phyloP scores from a whole-genome alignment of 2,797 vertebrate genomes.

The Serranus cabrilla region DNA sequence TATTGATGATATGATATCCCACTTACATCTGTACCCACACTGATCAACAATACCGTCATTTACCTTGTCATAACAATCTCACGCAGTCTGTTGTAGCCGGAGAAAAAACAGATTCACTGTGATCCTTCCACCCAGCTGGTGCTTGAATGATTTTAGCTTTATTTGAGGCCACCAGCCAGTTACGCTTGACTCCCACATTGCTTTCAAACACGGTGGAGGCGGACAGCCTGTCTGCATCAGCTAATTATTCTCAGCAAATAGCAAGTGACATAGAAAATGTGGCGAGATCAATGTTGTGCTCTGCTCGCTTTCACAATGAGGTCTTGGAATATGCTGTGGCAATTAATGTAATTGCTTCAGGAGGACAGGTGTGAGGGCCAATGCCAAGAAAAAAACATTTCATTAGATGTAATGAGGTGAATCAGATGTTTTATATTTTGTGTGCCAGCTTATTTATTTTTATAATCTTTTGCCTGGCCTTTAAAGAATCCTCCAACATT shows the following conservation, averaged over 20 bases:
- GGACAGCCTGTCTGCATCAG: background rate
- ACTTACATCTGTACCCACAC: conserved; percentile 8
- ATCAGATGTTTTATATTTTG: background rate
- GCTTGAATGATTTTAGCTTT: conserved; percentile 20
- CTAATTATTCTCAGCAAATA: conserved; percentile 28
- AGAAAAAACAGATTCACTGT: conserved; percentile 7
- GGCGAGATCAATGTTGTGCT: background rate
- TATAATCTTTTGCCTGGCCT: background rate
- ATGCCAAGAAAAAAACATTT: conserved; percentile 5
- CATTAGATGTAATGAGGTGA: conserved; percentile 14
- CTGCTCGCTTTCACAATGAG: conserved; percentile 16
- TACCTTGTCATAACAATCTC: conserved; percentile 23
- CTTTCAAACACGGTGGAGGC: conserved; percentile 17
- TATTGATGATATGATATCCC: conserved; percentile 2
- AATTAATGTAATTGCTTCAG: conserved; percentile 8
- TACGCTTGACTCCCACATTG: conserved; percentile 29
- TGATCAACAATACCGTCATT: conserved; percentile 1
- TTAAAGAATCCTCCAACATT: background rate
- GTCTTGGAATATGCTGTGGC: conserved; percentile 15
- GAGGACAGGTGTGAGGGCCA: background rate
- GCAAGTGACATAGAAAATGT: conserved; percentile 30
- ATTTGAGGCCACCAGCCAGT: conserved; percentile 33
- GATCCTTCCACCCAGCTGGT: background rate
- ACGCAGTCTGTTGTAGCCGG: background rate
- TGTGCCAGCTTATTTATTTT: background rate